A percentile compares a stretch with the other conserved stretches of the same genome.
Evolutionary conservation across 2,113 vertebrate genomes (phyloP).

Genomic region (Arizona elegans): DNA sequence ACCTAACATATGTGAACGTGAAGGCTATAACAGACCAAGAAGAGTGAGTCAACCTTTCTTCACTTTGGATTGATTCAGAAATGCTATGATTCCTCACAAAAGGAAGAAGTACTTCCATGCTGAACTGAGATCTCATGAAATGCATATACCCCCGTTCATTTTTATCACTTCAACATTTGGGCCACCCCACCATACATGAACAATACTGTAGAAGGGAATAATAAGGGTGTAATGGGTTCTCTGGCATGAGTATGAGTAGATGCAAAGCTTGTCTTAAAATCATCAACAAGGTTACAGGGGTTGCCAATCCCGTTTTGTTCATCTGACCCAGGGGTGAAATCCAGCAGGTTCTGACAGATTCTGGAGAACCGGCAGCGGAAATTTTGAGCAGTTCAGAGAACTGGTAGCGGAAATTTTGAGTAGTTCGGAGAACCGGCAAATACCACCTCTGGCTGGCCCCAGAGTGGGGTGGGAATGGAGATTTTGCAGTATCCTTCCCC

Average conservation of each 20-base stretch:
- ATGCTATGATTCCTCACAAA: neutral
- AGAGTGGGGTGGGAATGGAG: too few species aligned
- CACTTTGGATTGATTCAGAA: neutral
- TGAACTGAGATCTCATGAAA: neutral
- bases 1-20: neutral
- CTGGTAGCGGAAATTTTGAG: too few species aligned
- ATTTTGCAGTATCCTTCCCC: too few species aligned
- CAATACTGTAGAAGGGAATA: neutral
- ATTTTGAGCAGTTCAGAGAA: too few species aligned
- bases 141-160: neutral
- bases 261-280: neutral
- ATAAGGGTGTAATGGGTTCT: neutral
- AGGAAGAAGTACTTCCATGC: neutral
- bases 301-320: neutral
- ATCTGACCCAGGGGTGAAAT: neutral
- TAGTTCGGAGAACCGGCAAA: too few species aligned
- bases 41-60: too few species aligned
- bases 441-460: too few species aligned
- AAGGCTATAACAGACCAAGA: neutral
- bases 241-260: neutral
- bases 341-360: too few species aligned
- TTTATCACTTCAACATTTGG: neutral
- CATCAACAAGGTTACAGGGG: neutral
- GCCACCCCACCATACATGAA: neutral
- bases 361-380: too few species aligned